Evolutionary conservation across 2,888 invertebrate species (phyloP), one percentile per base, ranked within the genome.

Genomic region (Apocheima hispidaria): DNA sequence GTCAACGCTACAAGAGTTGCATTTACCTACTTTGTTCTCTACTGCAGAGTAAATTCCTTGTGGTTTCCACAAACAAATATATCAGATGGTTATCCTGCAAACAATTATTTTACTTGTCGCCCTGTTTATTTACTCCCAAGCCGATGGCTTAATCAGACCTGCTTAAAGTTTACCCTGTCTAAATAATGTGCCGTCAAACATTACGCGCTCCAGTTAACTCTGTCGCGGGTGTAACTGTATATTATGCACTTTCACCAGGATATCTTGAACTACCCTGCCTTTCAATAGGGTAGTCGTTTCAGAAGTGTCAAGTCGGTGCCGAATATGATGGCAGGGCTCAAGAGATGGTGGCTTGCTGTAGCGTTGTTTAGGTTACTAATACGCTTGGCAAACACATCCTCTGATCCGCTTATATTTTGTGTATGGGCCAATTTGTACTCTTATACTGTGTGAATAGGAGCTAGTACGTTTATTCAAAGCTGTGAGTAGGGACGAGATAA

Each of bases 321-420:
- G 53, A 54, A 62, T 62, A 65, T 53, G 63, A 67, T 63, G 49
- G 28, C 36, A 68, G 63, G 62, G 81, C 60, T 78, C 83, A 74
- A 54, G 68, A 61, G 51, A 60, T 69, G 44, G 56, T 83, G 82
- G 84, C 72, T 69, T 49, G 63, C 68, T 70, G 70, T 70, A 77
- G 78, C 73, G 75, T 77, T 86, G 83, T 84, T 87, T 87, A 82
- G 83, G 78, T 82, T 79, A 81, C 84, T 87, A 86, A 86, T 86
- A 79, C 81, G 76, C 77, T 81, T 74, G 70, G 82, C 79, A 86
- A 86, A 86, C 83, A 84, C 74, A 75, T 72, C 79, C 70, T 74
- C 78, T 83, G 85, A 85, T 85, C 84, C 82, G 82, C 79, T 84
- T 87, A 85, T 70, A 73, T 74, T 49, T 60, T 60, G 49, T 63